Base-by-base conservation (phyloP, 2,797 vertebrate genomes). In the Periparus ater region DNA sequence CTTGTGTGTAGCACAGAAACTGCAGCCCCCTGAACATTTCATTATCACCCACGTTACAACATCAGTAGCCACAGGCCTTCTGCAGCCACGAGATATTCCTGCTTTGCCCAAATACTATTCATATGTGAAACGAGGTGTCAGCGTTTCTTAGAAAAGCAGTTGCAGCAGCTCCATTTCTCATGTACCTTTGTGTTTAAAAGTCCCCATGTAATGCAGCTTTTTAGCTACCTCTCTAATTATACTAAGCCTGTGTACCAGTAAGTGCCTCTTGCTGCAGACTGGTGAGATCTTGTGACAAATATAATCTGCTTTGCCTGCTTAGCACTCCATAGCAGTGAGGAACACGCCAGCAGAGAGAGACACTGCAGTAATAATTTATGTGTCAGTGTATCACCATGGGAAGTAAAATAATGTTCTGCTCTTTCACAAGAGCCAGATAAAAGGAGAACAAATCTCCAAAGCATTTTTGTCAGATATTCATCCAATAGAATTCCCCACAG, bases 281-380 rank as follows among this genome's bases (percentile, higher is more conserved):
- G 68, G 50, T 60, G 74, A 40, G 63, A 77, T 50, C 67, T 67
- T 66, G 38, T 92, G 78, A 91, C 58, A 93, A 82, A 87, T 44
- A 72, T 9, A 53, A 75, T 38, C 44, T 62, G n/a, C 61, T 83
- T 85, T 77, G 53, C 34, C 63, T 92, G 60, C 10, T 83, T 77
- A 71, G 67, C 50, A 44, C 84, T 92, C 80, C 15, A 55, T 2
- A 82, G 84, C 72, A 88, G 32, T 63, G 75, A 62, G 62, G 68
- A 79, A 76, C 50, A 70, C 48, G 71, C n/a, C 63, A 85, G 74
- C 51, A 91, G 63, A 88, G 91, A 91, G 38, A 86, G 45, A 85
- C 17, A 38, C 74, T 68, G 85, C 75, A 80, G 89, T 71, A 92
- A 95, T 89, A 92, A 96, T 86, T 95, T 77, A 95, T 85, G 78